Base-by-base conservation (phyloP, 2,113 vertebrate genomes). In the Rhynchomys soricoides region DNA sequence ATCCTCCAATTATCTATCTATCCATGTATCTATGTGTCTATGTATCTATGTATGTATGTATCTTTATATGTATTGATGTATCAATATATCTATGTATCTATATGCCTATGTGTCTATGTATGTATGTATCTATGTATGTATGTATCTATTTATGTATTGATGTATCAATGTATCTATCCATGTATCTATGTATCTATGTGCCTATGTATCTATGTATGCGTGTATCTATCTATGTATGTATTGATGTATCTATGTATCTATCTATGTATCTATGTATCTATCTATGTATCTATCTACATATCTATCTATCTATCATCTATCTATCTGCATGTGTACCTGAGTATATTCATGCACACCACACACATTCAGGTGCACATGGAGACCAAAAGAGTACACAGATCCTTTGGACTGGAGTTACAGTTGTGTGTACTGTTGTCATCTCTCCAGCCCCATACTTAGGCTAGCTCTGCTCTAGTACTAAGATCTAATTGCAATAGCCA, bases 401-500 rank as follows among this genome's bases (percentile, higher is more conserved):
- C 37, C n/a, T 7, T 16, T 43, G 81, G n/a, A 85, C 24, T 45
- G 8, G 15, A 34, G 26, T 45, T 45, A 45, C 40, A 16, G 0
- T 17, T 64, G 57, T 62, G n/a, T 29, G 13, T 31, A 24, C n/a
- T 83, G 24, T 1, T 19, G 40, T 21, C 16, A 26, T 34, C 43
- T 45, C 40, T 64, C 82, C 62, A 48, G 62, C 43, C 62, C 43
- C 15, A 48, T 70, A 74, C 68, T 75, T 70, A 45, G 40, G 59
- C 40, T 70, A 94, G 83, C 37, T 64, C 3, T 93, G 70, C 93
- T 81, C 82, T 93, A 89, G 70, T 29, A 75, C 74, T 92, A 94
- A 96, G 90, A 95, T 89, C 89, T 78, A 95, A 85, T 40, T 64
- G 34, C 55, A 40, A 79, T 79, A 71, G 73, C 79, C 88, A 71